phyloP scores from a whole-genome alignment of 30 jellyfish, hydroid and myxozoan genomes.

The Clytia hemisphaerica region DNA sequence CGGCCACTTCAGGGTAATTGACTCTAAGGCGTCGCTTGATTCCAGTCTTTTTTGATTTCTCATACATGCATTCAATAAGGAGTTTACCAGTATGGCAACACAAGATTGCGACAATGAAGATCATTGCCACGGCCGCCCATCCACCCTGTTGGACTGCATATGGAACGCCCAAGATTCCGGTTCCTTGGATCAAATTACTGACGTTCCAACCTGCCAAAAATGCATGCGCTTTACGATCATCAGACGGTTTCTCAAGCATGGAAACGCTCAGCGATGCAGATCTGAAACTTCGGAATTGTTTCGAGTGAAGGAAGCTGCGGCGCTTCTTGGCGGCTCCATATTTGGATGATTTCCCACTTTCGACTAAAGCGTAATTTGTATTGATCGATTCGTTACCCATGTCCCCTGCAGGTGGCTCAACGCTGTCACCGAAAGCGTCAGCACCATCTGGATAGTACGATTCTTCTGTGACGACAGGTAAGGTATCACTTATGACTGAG shows the following conservation, averaged over 20 bases:
- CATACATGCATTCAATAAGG: conserved; percentile 77
- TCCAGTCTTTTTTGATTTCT: conserved; percentile 67
- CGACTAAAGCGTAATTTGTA: conserved; percentile 1
- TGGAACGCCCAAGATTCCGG: conserved; percentile 80
- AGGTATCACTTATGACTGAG: background rate
- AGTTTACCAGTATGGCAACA: conserved; percentile 90
- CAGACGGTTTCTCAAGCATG: conserved; percentile 83
- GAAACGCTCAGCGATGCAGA: conserved; percentile 85
- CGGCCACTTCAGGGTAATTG: conserved; percentile 91
- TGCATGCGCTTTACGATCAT: conserved; percentile 84
- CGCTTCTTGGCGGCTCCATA: too few species aligned
- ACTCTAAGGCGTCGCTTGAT: conserved; percentile 59
- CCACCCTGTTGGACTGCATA: conserved; percentile 83
- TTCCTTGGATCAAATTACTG: conserved; percentile 84
- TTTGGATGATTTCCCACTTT: conserved; percentile 12
- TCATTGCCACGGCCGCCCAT: conserved; percentile 90
- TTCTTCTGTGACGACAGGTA: background rate
- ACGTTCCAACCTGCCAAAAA: conserved; percentile 97
- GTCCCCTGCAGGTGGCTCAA: background rate
- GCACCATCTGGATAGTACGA: background rate
- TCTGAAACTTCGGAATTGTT: too few species aligned
- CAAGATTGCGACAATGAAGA: conserved; percentile 69
- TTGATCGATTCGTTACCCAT: background rate
- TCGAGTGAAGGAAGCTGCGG: too few species aligned
- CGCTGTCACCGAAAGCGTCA: background rate